A percentile compares a stretch with the other conserved stretches of the same genome.
phyloP scores from a whole-genome alignment of 2,888 invertebrate species.

The Heliconius ismenius region DNA sequence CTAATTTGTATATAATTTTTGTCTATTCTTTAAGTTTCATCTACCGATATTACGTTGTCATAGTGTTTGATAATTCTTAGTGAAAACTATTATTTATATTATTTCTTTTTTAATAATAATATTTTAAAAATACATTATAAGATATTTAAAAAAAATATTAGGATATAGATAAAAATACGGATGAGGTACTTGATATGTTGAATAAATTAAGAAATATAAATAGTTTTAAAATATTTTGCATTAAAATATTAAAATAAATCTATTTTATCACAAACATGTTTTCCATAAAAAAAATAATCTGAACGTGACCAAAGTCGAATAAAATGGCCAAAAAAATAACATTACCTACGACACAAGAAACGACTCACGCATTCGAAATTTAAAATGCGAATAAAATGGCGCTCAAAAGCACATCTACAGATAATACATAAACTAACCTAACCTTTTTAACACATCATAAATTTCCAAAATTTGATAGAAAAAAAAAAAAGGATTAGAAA shows the following conservation, averaged over 20 bases:
- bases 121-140: too few species aligned
- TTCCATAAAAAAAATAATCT: neutral
- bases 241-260: neutral
- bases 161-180: too few species aligned
- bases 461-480: slow-evolving; percentile 64
- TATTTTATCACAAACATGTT: neutral
- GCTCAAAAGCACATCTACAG: slow-evolving; percentile 48
- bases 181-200: too few species aligned
- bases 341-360: slow-evolving; percentile 50
- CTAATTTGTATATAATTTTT: slow-evolving; percentile 72
- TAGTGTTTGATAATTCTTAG: slow-evolving; percentile 54
- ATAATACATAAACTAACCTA: slow-evolving; percentile 53
- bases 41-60: slow-evolving; percentile 72
- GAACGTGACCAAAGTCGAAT: slow-evolving; percentile 10
- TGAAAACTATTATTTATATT: neutral
- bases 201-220: too few species aligned
- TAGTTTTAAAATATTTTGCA: neutral
- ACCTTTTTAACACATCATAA: slow-evolving; percentile 81
- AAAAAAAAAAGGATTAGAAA: slow-evolving; percentile 58
- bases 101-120: neutral
- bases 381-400: slow-evolving; percentile 57
- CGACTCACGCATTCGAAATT: slow-evolving; percentile 58
- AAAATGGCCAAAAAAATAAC: slow-evolving; percentile 45
- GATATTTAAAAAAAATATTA: too few species aligned
- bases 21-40: slow-evolving; percentile 54